These are phyloP conservation scores for Brachyalestes nurse DNA, from an alignment of 2,797 vertebrate species.

Conservation along the genomic window DNA sequence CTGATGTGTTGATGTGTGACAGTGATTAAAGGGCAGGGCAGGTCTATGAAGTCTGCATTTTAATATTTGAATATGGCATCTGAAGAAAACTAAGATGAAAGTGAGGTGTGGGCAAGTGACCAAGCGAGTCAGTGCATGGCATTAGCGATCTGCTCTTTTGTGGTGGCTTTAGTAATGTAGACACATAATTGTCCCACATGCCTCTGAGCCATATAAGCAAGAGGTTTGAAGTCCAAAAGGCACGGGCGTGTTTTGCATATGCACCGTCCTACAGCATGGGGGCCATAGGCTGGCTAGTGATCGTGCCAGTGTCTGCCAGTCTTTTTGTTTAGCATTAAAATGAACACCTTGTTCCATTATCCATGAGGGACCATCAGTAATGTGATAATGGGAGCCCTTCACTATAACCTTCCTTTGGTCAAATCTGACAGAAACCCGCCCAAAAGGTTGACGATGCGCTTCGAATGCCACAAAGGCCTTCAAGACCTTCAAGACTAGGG, in stretches of 20 bases:
- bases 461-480: conserved; percentile 61
- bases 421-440: conserved; percentile 67
- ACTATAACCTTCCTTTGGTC: conserved; percentile 60
- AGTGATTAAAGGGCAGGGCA: conserved; percentile 68
- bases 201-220: conserved; percentile 77
- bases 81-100: conserved; percentile 46
- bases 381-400: conserved; percentile 73
- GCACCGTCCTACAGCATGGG: conserved; percentile 56
- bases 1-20: conserved; percentile 65
- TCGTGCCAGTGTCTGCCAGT: conserved; percentile 72
- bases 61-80: conserved; percentile 66
- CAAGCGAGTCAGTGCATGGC: conserved; percentile 65
- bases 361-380: conserved; percentile 77
- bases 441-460: conserved; percentile 65
- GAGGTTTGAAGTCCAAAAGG: conserved; percentile 67
- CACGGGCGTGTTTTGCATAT: conserved; percentile 78
- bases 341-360: conserved; percentile 84
- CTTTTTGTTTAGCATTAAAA: conserved; percentile 86
- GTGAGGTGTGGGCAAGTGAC: conserved; percentile 65
- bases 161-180: conserved; percentile 64
- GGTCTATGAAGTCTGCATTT: conserved; percentile 63
- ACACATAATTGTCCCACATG: conserved; percentile 80
- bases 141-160: conserved; percentile 63
- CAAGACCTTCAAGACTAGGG: conserved; percentile 65
- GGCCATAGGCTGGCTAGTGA: conserved; percentile 47